Base-by-base conservation (phyloP, 2,113 vertebrate genomes). In the Forbesichthys agassizii region DNA sequence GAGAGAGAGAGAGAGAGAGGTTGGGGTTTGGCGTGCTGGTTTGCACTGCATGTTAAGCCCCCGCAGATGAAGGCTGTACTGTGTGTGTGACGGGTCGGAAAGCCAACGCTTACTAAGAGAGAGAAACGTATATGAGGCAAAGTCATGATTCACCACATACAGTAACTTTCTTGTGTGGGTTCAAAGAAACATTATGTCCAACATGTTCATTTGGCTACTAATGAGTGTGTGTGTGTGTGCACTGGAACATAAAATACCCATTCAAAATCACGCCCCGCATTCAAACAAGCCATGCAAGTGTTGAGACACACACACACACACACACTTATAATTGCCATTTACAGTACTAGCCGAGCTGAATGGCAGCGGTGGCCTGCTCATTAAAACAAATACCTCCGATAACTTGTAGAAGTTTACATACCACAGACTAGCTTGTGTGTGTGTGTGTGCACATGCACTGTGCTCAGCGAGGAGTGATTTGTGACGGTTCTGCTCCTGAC, bases 21-120 rank as follows among this genome's bases (percentile, higher is more conserved):
- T 56, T 12, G 46, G 11, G 18, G 83, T 81, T 80, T 64, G 20
- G 48, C 63, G 71, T 46, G 81, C 71, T 11, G 68, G 81, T 81
- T 83, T 82, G 69, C 46, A 78, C 86, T 83, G 88, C 84, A 88
- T 89, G 86, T 78, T 87, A 91, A 90, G 88, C 84, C 84, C 71
- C 70, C 47, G 57, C 83, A 76, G 87, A 90, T 88, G 88, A 89
- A 88, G 88, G 86, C 84, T 73, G 61, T 79, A 78, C 14, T 57
- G 58, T 10, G 48, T 62, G 55, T 74, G 73, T 3, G 73, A 67
- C 56, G 27, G 69, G 56, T 58, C 62, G 56, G 65, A 60, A 71
- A 72, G 83, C 86, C 78, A 86, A 88, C 47, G 85, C 85, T 80
- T 82, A 83, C 79, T 75, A 20, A 16, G n/a, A 54, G n/a, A 54